A percentile compares a stretch with the other conserved stretches of the same genome.
These are phyloP conservation scores for Eulithis prunata DNA, from an alignment of 2,888 invertebrate species.

Conservation along the genomic window DNA sequence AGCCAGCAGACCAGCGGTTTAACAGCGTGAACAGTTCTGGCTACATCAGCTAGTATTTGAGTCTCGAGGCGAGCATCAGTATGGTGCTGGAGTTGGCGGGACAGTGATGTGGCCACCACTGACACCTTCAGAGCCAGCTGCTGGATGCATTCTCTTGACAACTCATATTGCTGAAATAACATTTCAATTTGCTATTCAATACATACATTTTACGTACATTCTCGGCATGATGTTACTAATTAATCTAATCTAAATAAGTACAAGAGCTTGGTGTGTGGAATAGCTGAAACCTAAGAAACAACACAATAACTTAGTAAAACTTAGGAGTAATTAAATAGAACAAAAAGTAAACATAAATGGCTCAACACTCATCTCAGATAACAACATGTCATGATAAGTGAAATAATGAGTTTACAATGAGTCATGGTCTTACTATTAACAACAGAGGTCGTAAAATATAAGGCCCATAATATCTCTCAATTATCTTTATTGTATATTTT, in stretches of 20 bases:
- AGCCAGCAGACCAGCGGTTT: slow-evolving; percentile 96
- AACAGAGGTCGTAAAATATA: background rate
- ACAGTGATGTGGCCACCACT: slow-evolving; percentile 88
- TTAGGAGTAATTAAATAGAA: background rate
- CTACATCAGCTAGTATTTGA: slow-evolving; percentile 93
- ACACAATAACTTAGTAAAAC: too few species aligned
- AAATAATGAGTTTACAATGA: slow-evolving; percentile 23
- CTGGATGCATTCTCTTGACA: slow-evolving; percentile 96
- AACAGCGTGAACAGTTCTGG: slow-evolving; percentile 91
- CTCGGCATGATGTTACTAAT: too few species aligned
- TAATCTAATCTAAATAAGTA: too few species aligned
- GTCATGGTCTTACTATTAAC: slow-evolving; percentile 20
- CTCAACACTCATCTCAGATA: slow-evolving; percentile 27
- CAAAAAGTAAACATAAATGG: background rate
- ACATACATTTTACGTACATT: too few species aligned
- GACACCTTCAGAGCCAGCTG: slow-evolving; percentile 93
- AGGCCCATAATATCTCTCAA: background rate
- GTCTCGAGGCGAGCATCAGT: slow-evolving; percentile 88
- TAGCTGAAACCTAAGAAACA: too few species aligned
- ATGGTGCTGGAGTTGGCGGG: slow-evolving; percentile 90
- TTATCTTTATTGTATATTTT: background rate
- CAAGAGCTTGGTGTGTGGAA: too few species aligned
- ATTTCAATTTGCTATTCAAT: background rate
- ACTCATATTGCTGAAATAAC: slow-evolving; percentile 90
- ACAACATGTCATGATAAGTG: slow-evolving; percentile 32